Evolutionary conservation across 2,888 invertebrate genomes (phyloP), one percentile per base, ranked within the genome.

Genomic region (Vandiemenella viatica): DNA sequence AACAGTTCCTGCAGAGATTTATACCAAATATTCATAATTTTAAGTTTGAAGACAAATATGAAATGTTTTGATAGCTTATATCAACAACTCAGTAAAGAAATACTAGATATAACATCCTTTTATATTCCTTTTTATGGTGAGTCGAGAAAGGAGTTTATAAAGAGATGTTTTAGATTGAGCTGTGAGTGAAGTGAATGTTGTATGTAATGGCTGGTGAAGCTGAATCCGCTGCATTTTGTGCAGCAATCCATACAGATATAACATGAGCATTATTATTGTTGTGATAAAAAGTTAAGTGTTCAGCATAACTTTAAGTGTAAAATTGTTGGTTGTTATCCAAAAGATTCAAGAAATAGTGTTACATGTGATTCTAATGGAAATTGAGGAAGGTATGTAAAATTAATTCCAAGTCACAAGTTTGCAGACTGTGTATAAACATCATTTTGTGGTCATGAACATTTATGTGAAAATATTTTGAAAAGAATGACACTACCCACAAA

Each of bases 21-120:
- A 55, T 55, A 55, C 55, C 55, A 55, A 55, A 55, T 55, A 54
- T 48, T 54, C 52, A 48, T 51, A 51, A 55, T 50, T 52, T 55
- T 53, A 55, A 53, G 51, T 55, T 53, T 46, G 43, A 50, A 42
- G 38, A 38, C 41, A 50, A 52, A 44, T 48, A 53, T 16, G 40
- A 45, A 47, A 49, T 10, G 43, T 50, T 50, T 50, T 50, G 47
- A 48, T 50, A 50, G 38, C 37, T 41, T 46, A 40, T 47, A 50
- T 50, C 43, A 40, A 43, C 48, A 43, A n/a, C 40, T 49, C 38
- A 49, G 8, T 43, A 5, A 38, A 20, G 23, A 43, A 8, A 37
- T 19, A 37, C 37, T 26, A 49, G 44, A 49, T 22, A 42, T n/a
- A 23, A 46, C 10, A n/a, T 45, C 15, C 21, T 49, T 49, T 49